Conservation (phyloP, 2,888 invertebrate genomes). For the Euplexia lucipara region DNA sequence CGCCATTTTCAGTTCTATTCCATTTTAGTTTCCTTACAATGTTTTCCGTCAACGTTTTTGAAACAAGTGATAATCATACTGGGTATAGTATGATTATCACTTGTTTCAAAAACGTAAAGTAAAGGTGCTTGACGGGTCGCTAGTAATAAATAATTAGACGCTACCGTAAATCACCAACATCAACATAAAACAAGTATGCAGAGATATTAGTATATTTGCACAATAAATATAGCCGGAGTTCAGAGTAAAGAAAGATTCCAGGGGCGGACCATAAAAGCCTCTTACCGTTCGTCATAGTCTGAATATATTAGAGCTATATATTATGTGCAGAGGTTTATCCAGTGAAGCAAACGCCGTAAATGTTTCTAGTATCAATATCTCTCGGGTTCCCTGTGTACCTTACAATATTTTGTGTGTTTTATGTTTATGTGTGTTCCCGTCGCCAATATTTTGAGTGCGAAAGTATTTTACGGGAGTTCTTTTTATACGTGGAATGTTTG, state of each 20-base stretch:
- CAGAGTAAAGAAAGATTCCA: conserved; percentile 67
- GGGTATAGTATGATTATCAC: too few species aligned
- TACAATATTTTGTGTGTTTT: conserved; percentile 65
- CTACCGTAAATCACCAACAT: conserved; percentile 2
- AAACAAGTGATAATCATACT: too few species aligned
- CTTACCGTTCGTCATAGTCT: conserved; percentile 74
- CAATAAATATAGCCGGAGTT: conserved; percentile 38
- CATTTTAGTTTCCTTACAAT: too few species aligned
- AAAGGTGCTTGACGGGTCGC: too few species aligned
- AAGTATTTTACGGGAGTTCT: conserved; percentile 50
- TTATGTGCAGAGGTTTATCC: conserved; percentile 62
- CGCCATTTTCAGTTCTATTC: too few species aligned
- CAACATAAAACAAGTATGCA: background rate
- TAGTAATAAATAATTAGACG: too few species aligned
- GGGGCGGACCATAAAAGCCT: conserved; percentile 66
- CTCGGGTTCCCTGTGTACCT: conserved; percentile 56
- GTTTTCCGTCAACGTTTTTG: too few species aligned
- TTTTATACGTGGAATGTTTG: conserved; percentile 46
- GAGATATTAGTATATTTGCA: conserved; percentile 35
- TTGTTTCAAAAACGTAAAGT: too few species aligned
- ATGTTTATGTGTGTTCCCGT: conserved; percentile 52
- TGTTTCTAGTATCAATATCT: conserved; percentile 65
- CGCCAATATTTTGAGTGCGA: conserved; percentile 55
- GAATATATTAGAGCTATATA: conserved; percentile 74
- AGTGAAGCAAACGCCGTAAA: conserved; percentile 62